Percentiles rank a stretch among this genome's conserved stretches.
These are phyloP conservation scores for Elymnias hypermnestra DNA, from an alignment of 1,140 invertebrate genomes.

Conservation along the genomic window DNA sequence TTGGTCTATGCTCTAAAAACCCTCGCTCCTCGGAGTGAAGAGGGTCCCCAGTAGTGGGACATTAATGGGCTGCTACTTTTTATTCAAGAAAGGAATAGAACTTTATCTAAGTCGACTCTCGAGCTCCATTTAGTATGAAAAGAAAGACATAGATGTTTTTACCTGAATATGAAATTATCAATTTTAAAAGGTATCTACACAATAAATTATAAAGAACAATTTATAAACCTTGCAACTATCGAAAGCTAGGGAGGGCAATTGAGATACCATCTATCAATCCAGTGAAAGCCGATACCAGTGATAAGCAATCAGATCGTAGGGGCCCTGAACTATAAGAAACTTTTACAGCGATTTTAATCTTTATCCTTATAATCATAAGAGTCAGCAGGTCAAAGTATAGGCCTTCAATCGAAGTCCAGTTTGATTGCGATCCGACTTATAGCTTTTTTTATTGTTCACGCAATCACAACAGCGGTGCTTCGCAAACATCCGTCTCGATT, in stretches of 20 bases:
- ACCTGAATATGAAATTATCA: too few species aligned
- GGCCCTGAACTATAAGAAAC: background rate
- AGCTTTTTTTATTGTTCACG: constrained; percentile 5
- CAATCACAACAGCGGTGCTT: constrained; percentile 1
- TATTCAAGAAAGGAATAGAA: too few species aligned
- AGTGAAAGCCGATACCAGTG: constrained; percentile 2
- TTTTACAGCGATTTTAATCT: background rate
- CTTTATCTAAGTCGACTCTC: too few species aligned
- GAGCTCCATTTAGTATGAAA: too few species aligned
- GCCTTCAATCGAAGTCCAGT: background rate
- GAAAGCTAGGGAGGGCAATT: constrained; percentile 3
- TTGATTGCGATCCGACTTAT: constrained; percentile 6
- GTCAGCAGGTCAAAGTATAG: background rate
- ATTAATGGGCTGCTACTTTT: too few species aligned
- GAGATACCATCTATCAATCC: constrained; percentile 4
- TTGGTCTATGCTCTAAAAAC: too few species aligned
- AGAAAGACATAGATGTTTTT: too few species aligned
- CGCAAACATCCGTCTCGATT: background rate
- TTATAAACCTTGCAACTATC: background rate
- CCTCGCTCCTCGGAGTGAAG: too few species aligned
- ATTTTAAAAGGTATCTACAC: background rate
- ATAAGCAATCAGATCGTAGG: constrained; percentile 2
- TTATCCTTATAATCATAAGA: background rate
- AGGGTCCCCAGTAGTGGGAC: too few species aligned
- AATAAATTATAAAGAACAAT: background rate